Conservation (phyloP, 2,888 invertebrate species). For the Archaeoteleia sp. region DNA sequence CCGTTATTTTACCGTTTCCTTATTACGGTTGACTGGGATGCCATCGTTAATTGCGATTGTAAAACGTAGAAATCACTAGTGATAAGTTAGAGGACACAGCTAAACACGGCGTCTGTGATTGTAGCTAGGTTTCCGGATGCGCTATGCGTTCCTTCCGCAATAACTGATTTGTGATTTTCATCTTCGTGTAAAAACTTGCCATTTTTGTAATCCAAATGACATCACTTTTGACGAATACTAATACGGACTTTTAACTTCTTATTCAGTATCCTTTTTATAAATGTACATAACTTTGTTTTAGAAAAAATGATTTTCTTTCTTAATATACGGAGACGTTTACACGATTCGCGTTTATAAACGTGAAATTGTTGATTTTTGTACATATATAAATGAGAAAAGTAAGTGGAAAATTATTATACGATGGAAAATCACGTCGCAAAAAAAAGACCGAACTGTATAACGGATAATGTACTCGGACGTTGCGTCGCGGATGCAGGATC, state of each 20-base stretch:
- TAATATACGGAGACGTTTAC: too few species aligned
- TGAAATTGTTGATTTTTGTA: too few species aligned
- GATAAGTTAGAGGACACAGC: conserved; percentile 58
- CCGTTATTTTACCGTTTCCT: background rate
- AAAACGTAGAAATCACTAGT: conserved; percentile 35
- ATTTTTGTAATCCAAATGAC: too few species aligned
- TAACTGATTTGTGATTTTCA: too few species aligned
- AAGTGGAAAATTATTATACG: background rate
- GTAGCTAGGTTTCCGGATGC: conserved; percentile 63
- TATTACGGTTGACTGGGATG: conserved; percentile 5
- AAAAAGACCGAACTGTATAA: conserved; percentile 1
- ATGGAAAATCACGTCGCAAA: conserved; percentile 1
- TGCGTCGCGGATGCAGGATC: conserved; percentile 38
- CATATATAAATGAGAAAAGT: conserved; percentile 2
- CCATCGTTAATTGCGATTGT: conserved; percentile 16
- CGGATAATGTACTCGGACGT: background rate
- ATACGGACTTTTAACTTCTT: too few species aligned
- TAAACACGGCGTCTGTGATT: conserved; percentile 69
- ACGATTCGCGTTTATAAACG: too few species aligned
- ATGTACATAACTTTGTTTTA: too few species aligned
- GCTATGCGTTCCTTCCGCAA: background rate
- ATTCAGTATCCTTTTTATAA: too few species aligned
- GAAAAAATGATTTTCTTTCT: too few species aligned
- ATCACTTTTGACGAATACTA: too few species aligned
- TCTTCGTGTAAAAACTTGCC: too few species aligned